These are phyloP conservation scores for Tanypteryx hageni DNA, from an alignment of 2,888 invertebrate species.

Conservation along the genomic window DNA sequence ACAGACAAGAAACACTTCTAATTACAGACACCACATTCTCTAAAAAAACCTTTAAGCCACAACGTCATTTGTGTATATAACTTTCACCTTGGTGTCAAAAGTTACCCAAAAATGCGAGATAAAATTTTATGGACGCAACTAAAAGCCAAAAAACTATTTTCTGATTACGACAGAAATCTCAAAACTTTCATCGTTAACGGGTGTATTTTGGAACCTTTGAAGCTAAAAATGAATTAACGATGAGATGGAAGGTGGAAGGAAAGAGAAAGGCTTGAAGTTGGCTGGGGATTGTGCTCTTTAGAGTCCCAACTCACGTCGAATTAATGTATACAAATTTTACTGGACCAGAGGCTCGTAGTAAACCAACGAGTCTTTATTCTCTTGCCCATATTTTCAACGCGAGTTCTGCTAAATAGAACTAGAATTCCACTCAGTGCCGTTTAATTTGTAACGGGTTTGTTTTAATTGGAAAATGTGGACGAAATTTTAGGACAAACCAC, in stretches of 20 bases:
- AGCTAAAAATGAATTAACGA: constrained; percentile 20
- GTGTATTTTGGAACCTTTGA: background rate
- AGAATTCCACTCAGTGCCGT: too few species aligned
- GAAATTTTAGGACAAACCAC: too few species aligned
- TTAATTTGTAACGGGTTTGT: too few species aligned
- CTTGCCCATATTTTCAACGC: too few species aligned
- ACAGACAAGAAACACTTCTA: too few species aligned
- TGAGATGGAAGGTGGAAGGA: background rate
- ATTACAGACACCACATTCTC: too few species aligned
- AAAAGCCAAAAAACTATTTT: background rate
- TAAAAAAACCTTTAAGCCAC: too few species aligned
- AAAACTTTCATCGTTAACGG: constrained; percentile 3
- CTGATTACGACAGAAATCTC: background rate
- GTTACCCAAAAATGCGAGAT: background rate
- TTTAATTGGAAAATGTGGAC: too few species aligned
- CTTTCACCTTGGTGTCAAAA: background rate
- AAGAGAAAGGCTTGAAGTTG: background rate
- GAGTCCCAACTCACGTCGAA: background rate
- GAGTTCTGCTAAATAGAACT: too few species aligned
- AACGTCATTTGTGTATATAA: too few species aligned
- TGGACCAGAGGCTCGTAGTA: background rate
- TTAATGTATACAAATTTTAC: background rate
- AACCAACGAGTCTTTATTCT: too few species aligned
- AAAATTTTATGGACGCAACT: background rate
- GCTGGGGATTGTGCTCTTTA: background rate